Evolutionary conservation across 2,113 vertebrate genomes (phyloP).

Genomic region (Stegastes partitus): DNA sequence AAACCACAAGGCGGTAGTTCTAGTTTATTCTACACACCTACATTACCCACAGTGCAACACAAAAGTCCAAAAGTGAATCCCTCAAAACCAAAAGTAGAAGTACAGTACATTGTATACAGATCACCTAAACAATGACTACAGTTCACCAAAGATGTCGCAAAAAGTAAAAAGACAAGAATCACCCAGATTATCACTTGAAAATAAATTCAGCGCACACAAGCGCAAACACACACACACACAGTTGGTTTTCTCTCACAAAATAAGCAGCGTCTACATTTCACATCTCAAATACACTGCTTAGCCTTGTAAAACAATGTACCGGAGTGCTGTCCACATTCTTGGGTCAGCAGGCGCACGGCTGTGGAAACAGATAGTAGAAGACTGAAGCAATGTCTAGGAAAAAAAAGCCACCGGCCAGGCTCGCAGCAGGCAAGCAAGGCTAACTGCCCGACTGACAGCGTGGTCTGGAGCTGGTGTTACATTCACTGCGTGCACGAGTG

Average conservation of each 20-base stretch:
- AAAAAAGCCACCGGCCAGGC: slow-evolving; percentile 53
- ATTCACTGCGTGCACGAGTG: slow-evolving; percentile 5
- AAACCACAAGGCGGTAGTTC: too few species aligned
- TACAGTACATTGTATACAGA: too few species aligned
- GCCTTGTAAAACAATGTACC: slow-evolving; percentile 72
- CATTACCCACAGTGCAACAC: too few species aligned
- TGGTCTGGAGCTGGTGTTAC: slow-evolving; percentile 59
- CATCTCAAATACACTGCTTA: slow-evolving; percentile 39
- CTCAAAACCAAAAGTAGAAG: background rate
- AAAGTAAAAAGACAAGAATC: background rate
- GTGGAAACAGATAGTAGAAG: slow-evolving; percentile 78
- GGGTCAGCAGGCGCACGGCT: slow-evolving; percentile 74
- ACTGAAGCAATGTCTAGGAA: slow-evolving; percentile 75
- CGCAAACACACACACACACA: background rate
- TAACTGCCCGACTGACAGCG: slow-evolving; percentile 59
- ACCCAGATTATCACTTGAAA: background rate
- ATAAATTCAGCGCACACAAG: slow-evolving; percentile 7
- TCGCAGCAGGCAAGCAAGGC: slow-evolving; percentile 48
- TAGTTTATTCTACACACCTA: too few species aligned
- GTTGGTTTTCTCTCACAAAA: slow-evolving; percentile 23
- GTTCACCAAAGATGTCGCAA: background rate
- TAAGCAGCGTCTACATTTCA: slow-evolving; percentile 50
- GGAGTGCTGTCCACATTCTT: slow-evolving; percentile 68
- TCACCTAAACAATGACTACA: background rate
- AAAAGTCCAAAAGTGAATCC: background rate